Percentiles rank a stretch among this genome's conserved stretches.
Evolutionary conservation across 1,140 invertebrate genomes (phyloP).

Genomic region (Drosophila novamexicana): DNA sequence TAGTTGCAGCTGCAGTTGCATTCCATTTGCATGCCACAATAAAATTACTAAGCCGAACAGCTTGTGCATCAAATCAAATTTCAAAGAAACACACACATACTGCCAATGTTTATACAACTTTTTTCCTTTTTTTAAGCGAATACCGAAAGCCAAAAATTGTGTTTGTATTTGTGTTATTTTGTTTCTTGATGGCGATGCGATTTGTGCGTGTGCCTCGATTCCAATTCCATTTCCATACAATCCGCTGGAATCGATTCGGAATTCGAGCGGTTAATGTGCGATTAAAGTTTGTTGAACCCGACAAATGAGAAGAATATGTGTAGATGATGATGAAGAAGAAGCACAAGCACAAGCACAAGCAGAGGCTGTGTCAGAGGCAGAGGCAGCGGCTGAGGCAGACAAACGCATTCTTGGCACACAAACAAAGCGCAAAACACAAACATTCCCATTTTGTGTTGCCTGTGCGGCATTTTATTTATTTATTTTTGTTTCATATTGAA

Average conservation of each 20-base stretch:
- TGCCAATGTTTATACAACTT: constrained; percentile 23
- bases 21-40: background rate
- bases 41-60: background rate
- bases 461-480: constrained; percentile 51
- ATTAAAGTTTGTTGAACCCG: constrained; percentile 74
- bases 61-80: constrained; percentile 21
- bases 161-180: no score
- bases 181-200: constrained; percentile 17
- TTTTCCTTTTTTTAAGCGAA: constrained; percentile 8
- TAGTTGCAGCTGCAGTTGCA: background rate
- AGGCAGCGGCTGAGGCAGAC: constrained; percentile 30
- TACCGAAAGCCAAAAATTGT: constrained; percentile 6
- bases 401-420: constrained; percentile 53
- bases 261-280: constrained; percentile 52
- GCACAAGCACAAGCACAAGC: constrained; percentile 21
- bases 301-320: constrained; percentile 38
- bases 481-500: constrained; percentile 44
- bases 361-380: background rate
- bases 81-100: constrained; percentile 14
- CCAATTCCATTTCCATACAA: constrained; percentile 36
- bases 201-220: constrained; percentile 33
- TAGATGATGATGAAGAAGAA: constrained; percentile 30
- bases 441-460: constrained; percentile 34
- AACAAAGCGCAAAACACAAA: constrained; percentile 49
- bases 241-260: constrained; percentile 39